Percentiles rank a stretch among this genome's conserved stretches.
Evolutionary conservation across 2,797 vertebrate species (phyloP).

Genomic region (Acestrorhynchus altus): DNA sequence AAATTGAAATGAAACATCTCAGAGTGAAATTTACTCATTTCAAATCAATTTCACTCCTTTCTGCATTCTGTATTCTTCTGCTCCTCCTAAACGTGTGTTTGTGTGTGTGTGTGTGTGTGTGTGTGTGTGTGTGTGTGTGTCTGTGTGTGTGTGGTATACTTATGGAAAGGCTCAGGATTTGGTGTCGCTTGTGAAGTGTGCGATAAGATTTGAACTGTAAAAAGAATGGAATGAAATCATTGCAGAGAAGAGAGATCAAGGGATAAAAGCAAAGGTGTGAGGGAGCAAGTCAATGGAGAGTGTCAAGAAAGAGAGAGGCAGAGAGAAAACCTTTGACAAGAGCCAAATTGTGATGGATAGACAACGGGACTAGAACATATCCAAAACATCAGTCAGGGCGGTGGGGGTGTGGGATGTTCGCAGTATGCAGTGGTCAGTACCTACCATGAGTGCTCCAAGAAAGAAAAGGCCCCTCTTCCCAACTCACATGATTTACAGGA

Average conservation of each 20-base stretch:
- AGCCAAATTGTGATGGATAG: no score
- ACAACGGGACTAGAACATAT: no score
- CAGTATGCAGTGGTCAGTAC: no score
- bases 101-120: not conserved
- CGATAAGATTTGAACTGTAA: constrained; percentile 20
- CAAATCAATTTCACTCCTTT: not conserved
- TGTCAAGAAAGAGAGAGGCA: not conserved
- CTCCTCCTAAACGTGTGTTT: not conserved
- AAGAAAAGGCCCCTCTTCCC: no score
- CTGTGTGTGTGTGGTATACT: not conserved
- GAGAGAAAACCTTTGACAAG: no score
- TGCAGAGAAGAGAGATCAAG: not conserved
- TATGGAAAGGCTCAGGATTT: not conserved
- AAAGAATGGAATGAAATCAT: constrained; percentile 7
- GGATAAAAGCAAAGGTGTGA: not conserved
- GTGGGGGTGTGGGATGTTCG: no score
- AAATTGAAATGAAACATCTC: constrained; percentile 8
- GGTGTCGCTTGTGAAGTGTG: not conserved
- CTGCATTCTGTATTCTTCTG: not conserved
- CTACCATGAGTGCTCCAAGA: no score
- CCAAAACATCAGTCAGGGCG: no score
- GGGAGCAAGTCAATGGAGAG: no score
- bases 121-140: not conserved
- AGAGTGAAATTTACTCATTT: constrained; percentile 4
- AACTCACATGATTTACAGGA: no score